Evolutionary conservation across 2,888 invertebrate species (phyloP).

Genomic region (Epirrhoe tristata): DNA sequence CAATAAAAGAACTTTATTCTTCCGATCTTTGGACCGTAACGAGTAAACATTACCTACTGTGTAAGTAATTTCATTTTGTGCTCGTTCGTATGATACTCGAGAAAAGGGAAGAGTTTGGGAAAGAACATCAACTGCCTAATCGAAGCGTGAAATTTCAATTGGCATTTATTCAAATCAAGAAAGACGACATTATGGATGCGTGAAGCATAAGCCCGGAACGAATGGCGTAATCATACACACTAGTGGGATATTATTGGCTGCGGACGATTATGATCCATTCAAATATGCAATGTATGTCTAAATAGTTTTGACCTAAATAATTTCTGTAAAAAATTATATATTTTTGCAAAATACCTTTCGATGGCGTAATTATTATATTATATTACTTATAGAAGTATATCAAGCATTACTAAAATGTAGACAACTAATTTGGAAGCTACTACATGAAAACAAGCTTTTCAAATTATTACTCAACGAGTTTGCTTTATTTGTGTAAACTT

Average conservation of each 20-base stretch:
- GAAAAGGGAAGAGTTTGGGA: slow-evolving; percentile 52
- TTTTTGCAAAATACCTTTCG: too few species aligned
- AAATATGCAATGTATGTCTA: too few species aligned
- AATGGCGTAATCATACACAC: too few species aligned
- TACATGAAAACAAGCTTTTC: not conserved
- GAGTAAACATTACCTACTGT: slow-evolving; percentile 69
- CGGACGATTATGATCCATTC: too few species aligned
- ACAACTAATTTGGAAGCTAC: not conserved
- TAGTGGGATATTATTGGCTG: too few species aligned
- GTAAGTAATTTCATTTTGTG: slow-evolving; percentile 72
- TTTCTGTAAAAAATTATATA: too few species aligned
- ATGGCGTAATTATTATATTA: too few species aligned
- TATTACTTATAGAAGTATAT: too few species aligned
- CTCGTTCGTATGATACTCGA: slow-evolving; percentile 59
- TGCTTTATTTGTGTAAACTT: not conserved
- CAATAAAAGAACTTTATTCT: slow-evolving; percentile 77
- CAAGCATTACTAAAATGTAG: not conserved
- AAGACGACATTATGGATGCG: not conserved
- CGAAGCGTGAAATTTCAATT: not conserved
- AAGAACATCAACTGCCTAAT: not conserved
- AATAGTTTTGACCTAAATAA: too few species aligned
- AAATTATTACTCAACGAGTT: not conserved
- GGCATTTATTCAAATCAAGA: not conserved
- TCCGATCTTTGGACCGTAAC: slow-evolving; percentile 71
- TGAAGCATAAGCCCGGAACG: too few species aligned